Evolutionary conservation across 1,140 invertebrate species (phyloP), one percentile per base, ranked within the genome.

Genomic region (Dendroctonus valens): DNA sequence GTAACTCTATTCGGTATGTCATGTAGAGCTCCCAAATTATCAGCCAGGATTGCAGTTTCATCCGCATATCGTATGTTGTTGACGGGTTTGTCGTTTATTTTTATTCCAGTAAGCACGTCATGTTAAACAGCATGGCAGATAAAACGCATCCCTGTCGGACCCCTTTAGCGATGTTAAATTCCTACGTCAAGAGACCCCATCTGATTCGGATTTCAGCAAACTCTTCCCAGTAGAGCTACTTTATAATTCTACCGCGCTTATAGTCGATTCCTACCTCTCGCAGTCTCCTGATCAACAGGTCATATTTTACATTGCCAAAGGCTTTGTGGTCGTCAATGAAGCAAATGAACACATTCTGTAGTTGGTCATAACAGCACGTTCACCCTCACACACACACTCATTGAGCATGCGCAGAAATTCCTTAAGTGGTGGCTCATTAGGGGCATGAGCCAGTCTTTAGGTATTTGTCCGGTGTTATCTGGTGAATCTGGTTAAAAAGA

Each of bases 141-240:
- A 58, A 42, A 7, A 50, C 5, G 5, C 37, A 46, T 8, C 57
- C 57, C 57, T 59, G 41, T 48, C n/a, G 39, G 9, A 59, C 42
- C 9, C 59, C 46, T 5, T 61, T 61, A 38, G 46, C 41, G 7
- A 59, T 49, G 54, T 42, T 57, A 42, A 39, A 57, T 42, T 40
- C 41, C 38, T 57, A n/a, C 37, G 54, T 57, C 41, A 42, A 12
- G 12, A 14, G 12, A 53, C 5, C 51, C 3, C 4, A 2, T 15
- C 37, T 42, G 4, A 57, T 57, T 40, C n/a, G 15, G 37, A 42
- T 57, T 40, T 57, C 14, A 57, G 1, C 37, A 42, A 6, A 57
- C 54, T 57, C 3, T 7, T 6, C 54, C 54, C 54, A 40, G 7
- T 57, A 57, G 26, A 57, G 54, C 37, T 51, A 6, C 6, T 51